phyloP scores from a whole-genome alignment of 2,113 vertebrate genomes.

The Oryzias javanicus region DNA sequence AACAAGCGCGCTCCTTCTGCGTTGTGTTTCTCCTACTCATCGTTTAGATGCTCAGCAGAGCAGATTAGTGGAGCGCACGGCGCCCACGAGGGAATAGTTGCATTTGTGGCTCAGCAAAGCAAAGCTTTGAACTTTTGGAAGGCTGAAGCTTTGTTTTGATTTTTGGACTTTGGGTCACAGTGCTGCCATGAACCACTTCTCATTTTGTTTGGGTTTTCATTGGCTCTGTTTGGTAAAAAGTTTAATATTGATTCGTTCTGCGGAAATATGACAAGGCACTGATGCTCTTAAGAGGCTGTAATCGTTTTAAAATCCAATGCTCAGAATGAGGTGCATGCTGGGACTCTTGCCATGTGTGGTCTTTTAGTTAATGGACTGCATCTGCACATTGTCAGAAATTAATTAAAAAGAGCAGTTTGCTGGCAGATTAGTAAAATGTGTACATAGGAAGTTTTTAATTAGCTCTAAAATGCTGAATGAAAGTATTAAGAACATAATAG shows the following conservation, averaged over 20 bases:
- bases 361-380: neutral
- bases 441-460: neutral
- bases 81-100: constrained; percentile 47
- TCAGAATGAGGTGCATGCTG: neutral
- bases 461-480: neutral
- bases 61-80: constrained; percentile 54
- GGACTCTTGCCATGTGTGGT: neutral
- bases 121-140: constrained; percentile 38
- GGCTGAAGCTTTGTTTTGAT: constrained; percentile 31
- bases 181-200: constrained; percentile 20
- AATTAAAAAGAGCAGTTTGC: neutral
- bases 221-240: neutral
- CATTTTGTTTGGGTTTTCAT: constrained; percentile 1
- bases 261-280: neutral
- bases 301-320: neutral
- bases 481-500: neutral
- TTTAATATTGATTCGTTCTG: neutral
- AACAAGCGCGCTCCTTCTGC: constrained; percentile 2
- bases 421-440: neutral
- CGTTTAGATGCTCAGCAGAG: constrained; percentile 28
- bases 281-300: neutral
- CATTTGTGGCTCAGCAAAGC: constrained; percentile 40
- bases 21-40: constrained; percentile 22
- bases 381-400: neutral
- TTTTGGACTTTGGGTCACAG: constrained; percentile 32